Base-by-base conservation (phyloP, 2,888 invertebrate species). In the Tipula confusa region DNA sequence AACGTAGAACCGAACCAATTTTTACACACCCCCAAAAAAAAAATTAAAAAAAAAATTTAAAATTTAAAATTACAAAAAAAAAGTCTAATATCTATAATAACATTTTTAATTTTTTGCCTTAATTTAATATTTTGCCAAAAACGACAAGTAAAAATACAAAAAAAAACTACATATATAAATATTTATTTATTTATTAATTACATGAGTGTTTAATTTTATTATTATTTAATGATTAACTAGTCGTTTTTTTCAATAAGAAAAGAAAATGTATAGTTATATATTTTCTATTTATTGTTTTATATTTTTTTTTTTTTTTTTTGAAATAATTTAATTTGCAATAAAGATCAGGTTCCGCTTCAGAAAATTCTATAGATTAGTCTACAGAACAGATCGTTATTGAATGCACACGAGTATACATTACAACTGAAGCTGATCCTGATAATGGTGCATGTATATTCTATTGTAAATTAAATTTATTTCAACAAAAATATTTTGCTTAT, bases 21-120 rank as follows among this genome's bases (percentile, higher is more conserved):
- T 64, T 64, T 64, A 64, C 64, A 64, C 24, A 64, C 64, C 85
- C 84, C 85, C 84, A 83, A 82, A 85, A 82, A 38, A 82, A 33
- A 33, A 31, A 3, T 48, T 64, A 18, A 36, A 79, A n/a, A 29
- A 33, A 83, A 31, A 83, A 83, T 79, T 31, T 24, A 36, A 64
- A 64, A 24, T 24, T 64, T 18, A 24, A 64, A 64, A 64, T 64
- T 64, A 64, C 24, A 79, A 36, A 79, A 79, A 83, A 48, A 83
- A 79, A 33, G 36, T 29, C 79, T n/a, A 38, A 79, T 83, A 79
- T 79, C 29, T 83, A 48, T 83, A 29, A 29, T 64, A 64, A 64
- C 64, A 64, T 24, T 64, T 64, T 64, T 64, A 64, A 64, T 64
- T 64, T 64, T 64, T 64, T 64, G 64, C 64, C 64, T 9, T 64